Conservation (phyloP, 2,113 vertebrate genomes). For the Corythoichthys haematopterus region DNA sequence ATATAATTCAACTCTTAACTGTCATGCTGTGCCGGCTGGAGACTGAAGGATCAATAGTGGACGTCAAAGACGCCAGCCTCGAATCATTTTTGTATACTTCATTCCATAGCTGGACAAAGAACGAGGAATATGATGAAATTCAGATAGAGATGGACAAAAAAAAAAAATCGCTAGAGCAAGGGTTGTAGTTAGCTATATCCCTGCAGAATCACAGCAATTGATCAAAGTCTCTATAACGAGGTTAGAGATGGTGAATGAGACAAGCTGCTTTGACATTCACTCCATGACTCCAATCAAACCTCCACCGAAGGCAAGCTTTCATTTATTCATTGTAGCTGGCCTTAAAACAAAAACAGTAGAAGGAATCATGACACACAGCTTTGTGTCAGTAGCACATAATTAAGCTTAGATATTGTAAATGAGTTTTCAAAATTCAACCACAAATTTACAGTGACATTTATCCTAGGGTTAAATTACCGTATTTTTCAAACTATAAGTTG, state of each 20-base stretch:
- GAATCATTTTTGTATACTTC: slow-evolving; percentile 44
- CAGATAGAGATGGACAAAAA: slow-evolving; percentile 32
- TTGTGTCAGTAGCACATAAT: not conserved
- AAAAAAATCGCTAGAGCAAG: slow-evolving; percentile 10
- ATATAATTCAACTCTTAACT: slow-evolving; percentile 66
- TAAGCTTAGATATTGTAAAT: not conserved
- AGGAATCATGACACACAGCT: not conserved
- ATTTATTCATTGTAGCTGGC: slow-evolving; percentile 23
- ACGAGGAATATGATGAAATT: slow-evolving; percentile 40
- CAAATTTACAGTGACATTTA: too few relatives aligned
- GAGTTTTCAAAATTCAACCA: not conserved
- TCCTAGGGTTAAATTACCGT: too few relatives aligned
- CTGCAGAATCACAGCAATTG: slow-evolving; percentile 22
- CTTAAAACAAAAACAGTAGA: slow-evolving; percentile 15
- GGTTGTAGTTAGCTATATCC: slow-evolving; percentile 36
- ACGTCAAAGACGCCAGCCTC: slow-evolving; percentile 59
- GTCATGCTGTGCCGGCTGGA: slow-evolving; percentile 63
- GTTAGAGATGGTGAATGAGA: slow-evolving; percentile 29
- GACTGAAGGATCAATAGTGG: slow-evolving; percentile 59
- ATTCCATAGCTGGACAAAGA: slow-evolving; percentile 58
- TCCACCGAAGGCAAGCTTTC: slow-evolving; percentile 14
- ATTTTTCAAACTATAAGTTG: too few relatives aligned
- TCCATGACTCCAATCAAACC: slow-evolving; percentile 26
- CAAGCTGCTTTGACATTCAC: slow-evolving; percentile 15
- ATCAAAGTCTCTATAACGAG: slow-evolving; percentile 33